Percentiles rank a stretch among this genome's conserved stretches.
Conservation (phyloP, 2,113 vertebrate species). For the Holacanthus passer region DNA sequence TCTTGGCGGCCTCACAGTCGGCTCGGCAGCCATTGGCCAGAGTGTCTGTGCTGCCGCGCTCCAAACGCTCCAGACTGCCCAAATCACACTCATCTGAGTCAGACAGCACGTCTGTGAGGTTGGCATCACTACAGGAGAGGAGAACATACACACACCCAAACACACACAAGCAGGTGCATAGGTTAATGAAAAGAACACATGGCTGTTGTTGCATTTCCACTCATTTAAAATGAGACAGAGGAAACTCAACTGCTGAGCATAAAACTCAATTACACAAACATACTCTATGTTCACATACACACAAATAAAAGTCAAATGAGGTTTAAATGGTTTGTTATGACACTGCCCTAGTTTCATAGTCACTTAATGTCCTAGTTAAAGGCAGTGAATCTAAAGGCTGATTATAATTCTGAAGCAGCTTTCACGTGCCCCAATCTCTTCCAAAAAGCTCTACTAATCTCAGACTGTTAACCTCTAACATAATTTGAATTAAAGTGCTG, state of each 20-base stretch:
- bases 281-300: slow-evolving; percentile 43
- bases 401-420: slow-evolving; percentile 36
- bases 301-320: slow-evolving; percentile 39
- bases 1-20: slow-evolving; percentile 90
- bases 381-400: slow-evolving; percentile 20
- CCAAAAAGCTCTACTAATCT: slow-evolving; percentile 46
- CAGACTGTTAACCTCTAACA: slow-evolving; percentile 33
- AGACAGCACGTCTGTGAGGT: slow-evolving; percentile 90
- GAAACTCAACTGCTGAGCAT: slow-evolving; percentile 25
- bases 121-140: slow-evolving; percentile 87
- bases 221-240: slow-evolving; percentile 30
- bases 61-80: slow-evolving; percentile 90
- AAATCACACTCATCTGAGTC: slow-evolving; percentile 93
- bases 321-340: slow-evolving; percentile 42
- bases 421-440: slow-evolving; percentile 35
- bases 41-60: slow-evolving; percentile 91
- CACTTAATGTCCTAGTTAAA: slow-evolving; percentile 44
- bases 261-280: slow-evolving; percentile 47
- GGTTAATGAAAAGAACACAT: slow-evolving; percentile 64
- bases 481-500: slow-evolving; percentile 31
- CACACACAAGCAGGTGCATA: slow-evolving; percentile 49
- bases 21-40: slow-evolving; percentile 94
- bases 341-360: slow-evolving; percentile 46
- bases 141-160: slow-evolving; percentile 25
- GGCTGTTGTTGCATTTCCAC: slow-evolving; percentile 14